Evolutionary conservation across 2,113 vertebrate genomes (phyloP), one percentile per base, ranked within the genome.

Genomic region (Brachyistius frenatus): DNA sequence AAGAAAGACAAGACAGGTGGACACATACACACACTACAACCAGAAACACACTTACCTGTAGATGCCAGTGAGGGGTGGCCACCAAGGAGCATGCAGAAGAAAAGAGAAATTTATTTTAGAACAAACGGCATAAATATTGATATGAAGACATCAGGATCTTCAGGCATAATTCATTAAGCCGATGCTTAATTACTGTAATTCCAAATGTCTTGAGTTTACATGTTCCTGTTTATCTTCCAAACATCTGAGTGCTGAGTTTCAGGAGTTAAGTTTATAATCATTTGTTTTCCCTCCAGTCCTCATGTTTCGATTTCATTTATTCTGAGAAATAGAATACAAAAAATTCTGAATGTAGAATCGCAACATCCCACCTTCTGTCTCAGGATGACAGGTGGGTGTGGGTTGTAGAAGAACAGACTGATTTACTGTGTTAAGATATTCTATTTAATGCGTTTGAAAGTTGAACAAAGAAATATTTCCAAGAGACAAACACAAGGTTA

Each of bases 21-120:
- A 3, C 62, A 39, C 8, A 11, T 14, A 57, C 11, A 63, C 10
- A 76, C 8, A 44, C 14, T 11, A 44, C 8, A 73, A 67, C 47
- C 46, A 41, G 60, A 33, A 58, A 13, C 2, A 50, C 4, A 88
- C 92, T 93, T 91, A 92, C 92, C 92, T 92, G 61, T 63, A 52
- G 49, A 80, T 73, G 76, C 55, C 62, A 80, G 37, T 41, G 13
- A n/a, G 56, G 6, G 23, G 53, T 73, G 31, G 41, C 61, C 62
- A 78, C 5, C 39, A 8, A 44, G 58, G 1, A 84, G 71, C 76
- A 76, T 61, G 78, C 3, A 64, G n/a, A 68, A 69, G 6, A 63
- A 54, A 52, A 54, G 5, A 81, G 5, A 76, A 49, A 56, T 35
- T 49, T 71, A 0, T n/a, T 46, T 85, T 65, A 86, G 69, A 31